Percentiles rank a stretch among this genome's conserved stretches.
These are phyloP conservation scores for Catalaphyllia jardinei DNA, from an alignment of 64 coral and sea anemone species.

Conservation along the genomic window DNA sequence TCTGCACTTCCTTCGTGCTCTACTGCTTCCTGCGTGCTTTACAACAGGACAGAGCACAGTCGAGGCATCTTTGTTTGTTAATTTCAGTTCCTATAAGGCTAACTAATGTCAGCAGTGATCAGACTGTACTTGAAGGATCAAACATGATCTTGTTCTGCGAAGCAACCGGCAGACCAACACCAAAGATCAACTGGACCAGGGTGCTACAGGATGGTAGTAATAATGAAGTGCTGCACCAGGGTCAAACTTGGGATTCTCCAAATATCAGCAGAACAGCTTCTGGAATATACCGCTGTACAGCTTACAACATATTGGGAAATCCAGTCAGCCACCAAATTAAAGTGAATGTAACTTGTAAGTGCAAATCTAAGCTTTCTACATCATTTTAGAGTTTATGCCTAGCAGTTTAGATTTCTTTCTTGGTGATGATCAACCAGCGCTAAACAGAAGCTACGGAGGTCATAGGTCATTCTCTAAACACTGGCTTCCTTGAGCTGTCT, in stretches of 20 bases:
- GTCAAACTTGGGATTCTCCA: background rate
- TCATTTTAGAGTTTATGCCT: no score
- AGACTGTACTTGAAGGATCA: background rate
- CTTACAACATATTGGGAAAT: constrained; percentile 1
- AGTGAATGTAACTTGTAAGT: background rate
- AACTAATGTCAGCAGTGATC: background rate
- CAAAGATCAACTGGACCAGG: constrained; percentile 18
- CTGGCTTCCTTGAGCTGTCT: no score
- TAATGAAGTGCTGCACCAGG: background rate
- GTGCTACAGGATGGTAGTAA: constrained; percentile 1
- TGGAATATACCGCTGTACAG: constrained; percentile 20
- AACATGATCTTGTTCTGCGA: background rate
- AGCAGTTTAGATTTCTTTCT: no score
- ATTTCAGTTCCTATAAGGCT: background rate
- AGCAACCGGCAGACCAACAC: constrained; percentile 9
- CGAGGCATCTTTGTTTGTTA: no score
- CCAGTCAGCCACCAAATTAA: background rate
- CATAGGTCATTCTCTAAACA: no score
- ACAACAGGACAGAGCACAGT: no score
- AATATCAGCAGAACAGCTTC: background rate
- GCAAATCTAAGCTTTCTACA: no score
- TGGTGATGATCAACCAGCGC: no score
- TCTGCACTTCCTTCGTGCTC: no score
- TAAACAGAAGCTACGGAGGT: no score
- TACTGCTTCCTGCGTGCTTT: no score